These are phyloP conservation scores for Melinaea marsaeus DNA, from an alignment of 2,888 invertebrate species.

Conservation along the genomic window DNA sequence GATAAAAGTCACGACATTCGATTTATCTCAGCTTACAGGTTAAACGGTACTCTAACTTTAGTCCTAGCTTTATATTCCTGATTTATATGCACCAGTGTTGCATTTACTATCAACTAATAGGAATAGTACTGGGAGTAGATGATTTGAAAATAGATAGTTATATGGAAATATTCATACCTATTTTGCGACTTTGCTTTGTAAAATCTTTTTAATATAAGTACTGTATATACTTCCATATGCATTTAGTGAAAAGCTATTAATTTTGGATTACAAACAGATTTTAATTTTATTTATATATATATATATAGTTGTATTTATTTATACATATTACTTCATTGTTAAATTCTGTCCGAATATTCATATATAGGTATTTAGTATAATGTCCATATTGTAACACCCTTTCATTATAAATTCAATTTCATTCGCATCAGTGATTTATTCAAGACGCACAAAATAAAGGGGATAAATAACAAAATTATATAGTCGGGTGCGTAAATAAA, in stretches of 20 bases:
- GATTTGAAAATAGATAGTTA: too few relatives aligned
- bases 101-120: not conserved
- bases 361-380: not conserved
- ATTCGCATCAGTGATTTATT: conserved; percentile 29
- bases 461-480: conserved; percentile 49
- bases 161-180: too few relatives aligned
- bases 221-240: too few relatives aligned
- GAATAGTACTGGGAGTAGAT: not conserved
- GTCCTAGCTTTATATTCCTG: conserved; percentile 5
- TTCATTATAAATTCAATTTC: conserved; percentile 28
- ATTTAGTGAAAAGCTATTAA: too few relatives aligned
- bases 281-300: too few relatives aligned
- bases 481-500: conserved; percentile 47
- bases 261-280: too few relatives aligned
- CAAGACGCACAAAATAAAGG: conserved; percentile 28
- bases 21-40: conserved; percentile 21
- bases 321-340: too few relatives aligned
- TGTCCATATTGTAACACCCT: conserved; percentile 6
- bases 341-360: too few relatives aligned
- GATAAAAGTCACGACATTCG: conserved; percentile 30
- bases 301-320: too few relatives aligned
- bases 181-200: too few relatives aligned
- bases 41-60: conserved; percentile 4
- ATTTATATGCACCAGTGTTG: conserved; percentile 3
- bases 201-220: too few relatives aligned